Percentiles rank a stretch among this genome's conserved stretches.
Evolutionary conservation across 2,888 invertebrate genomes (phyloP).

Genomic region (Parnassius glacialis): DNA sequence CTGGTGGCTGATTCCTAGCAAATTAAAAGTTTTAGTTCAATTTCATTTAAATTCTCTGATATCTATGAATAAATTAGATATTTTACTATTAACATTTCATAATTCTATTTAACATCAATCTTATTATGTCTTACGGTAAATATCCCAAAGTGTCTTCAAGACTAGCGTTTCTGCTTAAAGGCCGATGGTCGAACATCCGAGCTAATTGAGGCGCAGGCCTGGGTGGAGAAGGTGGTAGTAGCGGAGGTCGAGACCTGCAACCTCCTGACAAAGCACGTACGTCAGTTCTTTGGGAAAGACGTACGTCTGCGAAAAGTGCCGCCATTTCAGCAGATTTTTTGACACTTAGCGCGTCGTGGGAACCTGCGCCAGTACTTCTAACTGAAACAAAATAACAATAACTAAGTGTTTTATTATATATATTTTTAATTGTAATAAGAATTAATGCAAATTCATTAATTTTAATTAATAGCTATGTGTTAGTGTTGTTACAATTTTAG

Average conservation of each 20-base stretch:
- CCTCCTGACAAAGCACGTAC: constrained; percentile 68
- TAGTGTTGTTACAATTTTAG: no score
- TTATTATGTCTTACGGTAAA: constrained; percentile 64
- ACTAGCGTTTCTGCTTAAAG: constrained; percentile 72
- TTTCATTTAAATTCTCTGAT: no score
- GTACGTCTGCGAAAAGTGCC: constrained; percentile 89
- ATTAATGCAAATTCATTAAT: no score
- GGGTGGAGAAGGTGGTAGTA: constrained; percentile 44
- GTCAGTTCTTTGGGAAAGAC: constrained; percentile 86
- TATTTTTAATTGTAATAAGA: no score
- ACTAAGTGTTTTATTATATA: background rate
- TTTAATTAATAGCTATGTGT: no score
- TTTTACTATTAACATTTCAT: no score
- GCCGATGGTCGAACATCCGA: constrained; percentile 61
- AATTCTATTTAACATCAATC: no score
- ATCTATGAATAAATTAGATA: no score
- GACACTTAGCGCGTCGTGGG: constrained; percentile 88
- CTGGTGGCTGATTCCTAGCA: no score
- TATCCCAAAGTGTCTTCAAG: constrained; percentile 84
- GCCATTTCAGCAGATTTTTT: constrained; percentile 95
- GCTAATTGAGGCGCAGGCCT: constrained; percentile 47
- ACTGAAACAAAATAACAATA: constrained; percentile 45
- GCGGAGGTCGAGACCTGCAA: constrained; percentile 45
- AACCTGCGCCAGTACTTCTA: constrained; percentile 74
- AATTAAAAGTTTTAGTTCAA: no score